A percentile compares a stretch with the other conserved stretches of the same genome.
phyloP scores from a whole-genome alignment of 2,888 invertebrate species.

The Hydraecia micacea region DNA sequence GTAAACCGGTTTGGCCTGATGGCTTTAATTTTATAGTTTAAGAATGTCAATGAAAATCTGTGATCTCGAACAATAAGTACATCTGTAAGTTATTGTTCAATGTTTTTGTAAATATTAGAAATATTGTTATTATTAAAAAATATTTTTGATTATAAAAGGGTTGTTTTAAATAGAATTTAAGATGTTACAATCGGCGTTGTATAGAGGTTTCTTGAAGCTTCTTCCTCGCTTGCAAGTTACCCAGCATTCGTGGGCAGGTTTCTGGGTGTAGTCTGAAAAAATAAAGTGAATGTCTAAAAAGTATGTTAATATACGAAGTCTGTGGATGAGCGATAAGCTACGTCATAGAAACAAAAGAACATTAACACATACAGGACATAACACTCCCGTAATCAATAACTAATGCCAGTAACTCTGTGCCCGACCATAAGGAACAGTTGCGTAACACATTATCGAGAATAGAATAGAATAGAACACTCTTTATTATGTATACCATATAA shows the following conservation, averaged over 20 bases:
- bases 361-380: not conserved
- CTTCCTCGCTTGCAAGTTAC: slow-evolving; percentile 87
- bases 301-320: not conserved
- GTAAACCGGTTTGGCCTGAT: slow-evolving; percentile 57
- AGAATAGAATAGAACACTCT: too few species aligned
- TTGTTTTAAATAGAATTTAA: slow-evolving; percentile 68
- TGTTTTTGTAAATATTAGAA: slow-evolving; percentile 67
- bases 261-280: slow-evolving; percentile 83
- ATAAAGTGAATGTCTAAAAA: not conserved
- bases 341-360: not conserved
- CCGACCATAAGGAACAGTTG: too few species aligned
- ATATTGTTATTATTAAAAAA: slow-evolving; percentile 73
- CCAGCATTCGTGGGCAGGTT: slow-evolving; percentile 86
- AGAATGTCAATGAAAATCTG: slow-evolving; percentile 72
- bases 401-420: not conserved
- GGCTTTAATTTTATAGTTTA: slow-evolving; percentile 41
- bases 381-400: not conserved
- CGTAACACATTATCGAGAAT: too few species aligned
- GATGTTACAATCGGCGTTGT: slow-evolving; percentile 75
- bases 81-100: slow-evolving; percentile 86
- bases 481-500: too few species aligned
- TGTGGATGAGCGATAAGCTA: not conserved
- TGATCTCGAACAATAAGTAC: slow-evolving; percentile 89
- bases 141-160: slow-evolving; percentile 60
- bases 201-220: slow-evolving; percentile 84